Evolutionary conservation across 1,140 invertebrate species (phyloP).

Genomic region (Campoletis sonorensis): DNA sequence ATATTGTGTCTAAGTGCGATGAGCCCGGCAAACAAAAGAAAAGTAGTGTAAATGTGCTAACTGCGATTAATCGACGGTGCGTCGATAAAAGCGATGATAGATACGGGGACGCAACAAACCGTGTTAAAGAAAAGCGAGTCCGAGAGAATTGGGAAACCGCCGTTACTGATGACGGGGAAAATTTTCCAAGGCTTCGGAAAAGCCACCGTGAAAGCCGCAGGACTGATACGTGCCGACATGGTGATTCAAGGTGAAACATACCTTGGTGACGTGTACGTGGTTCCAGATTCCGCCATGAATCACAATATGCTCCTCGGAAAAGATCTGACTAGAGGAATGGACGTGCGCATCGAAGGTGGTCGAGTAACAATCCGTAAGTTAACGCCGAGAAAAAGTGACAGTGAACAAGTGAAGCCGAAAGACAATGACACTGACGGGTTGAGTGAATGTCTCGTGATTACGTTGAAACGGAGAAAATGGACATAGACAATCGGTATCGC

Average conservation of each 20-base stretch:
- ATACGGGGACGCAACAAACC: slow-evolving; percentile 6
- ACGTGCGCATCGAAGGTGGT: neutral
- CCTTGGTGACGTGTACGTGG: neutral
- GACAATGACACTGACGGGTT: neutral
- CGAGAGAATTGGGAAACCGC: slow-evolving; percentile 10
- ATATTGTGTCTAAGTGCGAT: no score
- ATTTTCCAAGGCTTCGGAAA: slow-evolving; percentile 18
- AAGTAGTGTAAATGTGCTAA: neutral
- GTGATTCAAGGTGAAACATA: neutral
- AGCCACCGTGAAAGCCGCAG: neutral
- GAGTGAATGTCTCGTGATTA: no score
- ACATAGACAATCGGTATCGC: no score
- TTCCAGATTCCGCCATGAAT: slow-evolving; percentile 8
- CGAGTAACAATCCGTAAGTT: slow-evolving; percentile 1
- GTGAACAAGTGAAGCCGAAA: neutral
- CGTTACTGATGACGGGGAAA: neutral
- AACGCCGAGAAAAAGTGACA: neutral
- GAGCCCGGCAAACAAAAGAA: no score
- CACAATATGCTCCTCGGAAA: slow-evolving; percentile 1
- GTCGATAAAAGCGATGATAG: slow-evolving; percentile 10
- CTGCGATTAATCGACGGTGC: neutral
- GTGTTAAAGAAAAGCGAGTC: neutral
- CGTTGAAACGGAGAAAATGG: no score
- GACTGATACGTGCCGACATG: neutral
- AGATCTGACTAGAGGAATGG: neutral